Evolutionary conservation across 2,888 invertebrate genomes (phyloP).

Genomic region (Venusia cambrica): DNA sequence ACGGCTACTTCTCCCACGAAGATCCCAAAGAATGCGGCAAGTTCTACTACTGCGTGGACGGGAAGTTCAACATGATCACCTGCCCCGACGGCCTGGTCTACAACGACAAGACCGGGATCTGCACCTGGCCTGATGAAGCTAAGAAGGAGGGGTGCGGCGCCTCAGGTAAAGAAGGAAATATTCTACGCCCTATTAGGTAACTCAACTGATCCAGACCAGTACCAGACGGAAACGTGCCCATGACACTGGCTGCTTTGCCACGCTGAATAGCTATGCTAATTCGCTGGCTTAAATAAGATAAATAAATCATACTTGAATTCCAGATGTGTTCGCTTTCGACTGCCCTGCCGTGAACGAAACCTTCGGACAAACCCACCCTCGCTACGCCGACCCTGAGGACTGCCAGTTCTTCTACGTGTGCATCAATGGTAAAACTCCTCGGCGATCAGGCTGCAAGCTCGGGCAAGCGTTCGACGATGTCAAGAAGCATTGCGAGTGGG

Average conservation of each 20-base stretch:
- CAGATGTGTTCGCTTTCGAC: conserved; percentile 91
- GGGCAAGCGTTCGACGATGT: conserved; percentile 94
- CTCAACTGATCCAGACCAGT: too few species aligned
- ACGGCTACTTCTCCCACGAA: conserved; percentile 94
- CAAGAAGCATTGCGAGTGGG: conserved; percentile 90
- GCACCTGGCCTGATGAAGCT: conserved; percentile 96
- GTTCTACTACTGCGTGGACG: conserved; percentile 94
- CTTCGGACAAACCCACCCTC: conserved; percentile 88
- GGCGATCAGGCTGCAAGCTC: conserved; percentile 92
- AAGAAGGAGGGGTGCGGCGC: conserved; percentile 93
- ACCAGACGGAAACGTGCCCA: too few species aligned
- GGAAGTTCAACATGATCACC: conserved; percentile 93
- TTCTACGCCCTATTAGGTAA: too few species aligned
- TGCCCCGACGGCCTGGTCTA: conserved; percentile 94
- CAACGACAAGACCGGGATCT: conserved; percentile 93
- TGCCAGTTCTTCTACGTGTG: conserved; percentile 96
- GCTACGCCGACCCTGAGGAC: conserved; percentile 93
- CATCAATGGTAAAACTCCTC: conserved; percentile 91
- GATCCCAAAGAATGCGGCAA: conserved; percentile 89
- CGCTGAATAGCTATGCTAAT: too few species aligned
- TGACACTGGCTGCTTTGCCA: too few species aligned
- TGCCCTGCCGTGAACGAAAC: conserved; percentile 90
- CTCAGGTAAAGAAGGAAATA: conserved; percentile 81
- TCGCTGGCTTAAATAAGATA: too few species aligned
- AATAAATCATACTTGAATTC: conserved; percentile 29